Percentiles rank a stretch among this genome's conserved stretches.
phyloP scores from a whole-genome alignment of 2,888 invertebrate genomes.

The Sarcophaga carnaria region DNA sequence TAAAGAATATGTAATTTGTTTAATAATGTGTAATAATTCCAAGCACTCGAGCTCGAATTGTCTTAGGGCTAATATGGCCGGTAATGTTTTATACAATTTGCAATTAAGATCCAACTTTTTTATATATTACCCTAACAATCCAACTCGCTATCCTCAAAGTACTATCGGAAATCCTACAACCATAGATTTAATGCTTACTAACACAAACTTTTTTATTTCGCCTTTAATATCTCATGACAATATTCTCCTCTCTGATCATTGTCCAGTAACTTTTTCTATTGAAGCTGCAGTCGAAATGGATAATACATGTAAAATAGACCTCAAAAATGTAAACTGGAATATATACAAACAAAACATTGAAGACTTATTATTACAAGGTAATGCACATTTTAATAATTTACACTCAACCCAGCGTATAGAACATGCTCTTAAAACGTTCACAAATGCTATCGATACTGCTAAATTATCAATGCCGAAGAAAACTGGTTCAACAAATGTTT shows the following conservation, averaged over 20 bases:
- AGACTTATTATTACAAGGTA: not conserved
- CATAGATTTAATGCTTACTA: not conserved
- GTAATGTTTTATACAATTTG: not conserved
- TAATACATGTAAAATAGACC: not conserved
- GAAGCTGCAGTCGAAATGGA: not conserved
- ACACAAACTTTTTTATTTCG: not conserved
- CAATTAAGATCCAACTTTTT: no score
- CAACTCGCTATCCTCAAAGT: not conserved
- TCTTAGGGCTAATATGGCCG: not conserved
- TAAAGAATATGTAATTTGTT: not conserved
- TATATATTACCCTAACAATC: not conserved
- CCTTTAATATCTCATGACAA: not conserved
- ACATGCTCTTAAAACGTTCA: not conserved
- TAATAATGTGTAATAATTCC: no score
- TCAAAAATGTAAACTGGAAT: not conserved
- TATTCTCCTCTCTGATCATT: not conserved
- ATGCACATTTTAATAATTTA: not conserved
- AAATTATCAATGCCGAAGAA: not conserved
- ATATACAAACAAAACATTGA: not conserved
- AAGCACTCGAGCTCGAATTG: conserved; percentile 22
- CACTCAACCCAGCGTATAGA: not conserved
- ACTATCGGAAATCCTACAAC: not conserved
- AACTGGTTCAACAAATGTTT: not conserved
- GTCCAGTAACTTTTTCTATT: not conserved
- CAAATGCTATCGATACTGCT: not conserved